Conservation (phyloP, 2,888 invertebrate species). For the Lissocephala sabroskyi region DNA sequence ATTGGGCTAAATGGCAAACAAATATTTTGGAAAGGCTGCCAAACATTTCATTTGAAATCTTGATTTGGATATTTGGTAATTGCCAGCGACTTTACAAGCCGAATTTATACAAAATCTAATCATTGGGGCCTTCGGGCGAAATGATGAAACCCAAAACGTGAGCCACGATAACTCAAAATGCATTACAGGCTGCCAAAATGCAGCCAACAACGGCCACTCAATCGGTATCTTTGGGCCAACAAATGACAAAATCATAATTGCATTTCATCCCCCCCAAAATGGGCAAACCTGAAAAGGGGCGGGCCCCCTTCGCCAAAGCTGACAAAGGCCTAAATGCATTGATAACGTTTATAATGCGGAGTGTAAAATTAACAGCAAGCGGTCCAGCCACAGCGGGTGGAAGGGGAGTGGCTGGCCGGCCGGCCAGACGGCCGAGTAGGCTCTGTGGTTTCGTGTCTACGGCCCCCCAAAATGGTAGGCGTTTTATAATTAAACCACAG, state of each 20-base stretch:
- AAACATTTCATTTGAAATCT: too few species aligned
- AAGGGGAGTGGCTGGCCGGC: background rate
- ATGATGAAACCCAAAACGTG: constrained; percentile 14
- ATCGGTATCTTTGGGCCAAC: constrained; percentile 48
- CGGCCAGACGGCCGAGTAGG: constrained; percentile 5
- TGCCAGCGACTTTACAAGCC: too few species aligned
- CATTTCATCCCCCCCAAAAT: constrained; percentile 16
- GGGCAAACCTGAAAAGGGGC: too few species aligned
- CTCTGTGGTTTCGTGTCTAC: constrained; percentile 47
- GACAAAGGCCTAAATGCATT: constrained; percentile 66
- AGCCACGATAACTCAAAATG: constrained; percentile 38
- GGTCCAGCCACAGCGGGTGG: constrained; percentile 1
- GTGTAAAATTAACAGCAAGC: constrained; percentile 51
- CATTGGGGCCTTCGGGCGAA: constrained; percentile 11
- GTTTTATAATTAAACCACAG: constrained; percentile 66
- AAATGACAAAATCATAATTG: constrained; percentile 67
- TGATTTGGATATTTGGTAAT: too few species aligned
- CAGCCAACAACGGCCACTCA: constrained; percentile 9
- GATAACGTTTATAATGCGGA: constrained; percentile 59
- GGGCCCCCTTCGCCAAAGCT: constrained; percentile 25
- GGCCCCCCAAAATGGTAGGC: constrained; percentile 36
- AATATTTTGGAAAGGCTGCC: too few species aligned
- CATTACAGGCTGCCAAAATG: constrained; percentile 30
- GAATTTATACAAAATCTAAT: constrained; percentile 8
- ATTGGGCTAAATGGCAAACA: too few species aligned